These are phyloP conservation scores for Blastobasis adustella DNA, from an alignment of 2,888 invertebrate species.

Conservation along the genomic window DNA sequence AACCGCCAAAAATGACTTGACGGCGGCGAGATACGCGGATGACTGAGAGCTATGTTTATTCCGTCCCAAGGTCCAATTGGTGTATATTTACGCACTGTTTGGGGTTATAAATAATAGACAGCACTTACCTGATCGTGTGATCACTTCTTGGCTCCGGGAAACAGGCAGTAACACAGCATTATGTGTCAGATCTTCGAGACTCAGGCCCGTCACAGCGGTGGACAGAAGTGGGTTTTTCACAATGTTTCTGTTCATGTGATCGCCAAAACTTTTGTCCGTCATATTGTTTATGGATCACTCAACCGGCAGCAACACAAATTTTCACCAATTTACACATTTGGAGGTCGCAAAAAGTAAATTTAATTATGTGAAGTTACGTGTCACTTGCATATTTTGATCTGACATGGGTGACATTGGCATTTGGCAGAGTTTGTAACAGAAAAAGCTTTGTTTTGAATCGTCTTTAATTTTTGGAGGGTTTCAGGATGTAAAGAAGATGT, in stretches of 20 bases:
- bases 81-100: constrained; percentile 10
- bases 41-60: constrained; percentile 28
- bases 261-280: constrained; percentile 68
- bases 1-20: constrained; percentile 31
- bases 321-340: constrained; percentile 65
- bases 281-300: constrained; percentile 35
- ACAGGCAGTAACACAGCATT: constrained; percentile 83
- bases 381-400: constrained; percentile 65
- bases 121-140: constrained; percentile 59
- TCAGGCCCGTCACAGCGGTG: constrained; percentile 82
- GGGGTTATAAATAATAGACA: constrained; percentile 30
- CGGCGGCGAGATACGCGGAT: constrained; percentile 19
- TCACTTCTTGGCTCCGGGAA: constrained; percentile 49
- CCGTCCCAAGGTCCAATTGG: constrained; percentile 34
- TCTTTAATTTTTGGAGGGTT: too few relatives aligned
- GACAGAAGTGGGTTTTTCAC: constrained; percentile 82
- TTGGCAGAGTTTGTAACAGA: too few relatives aligned
- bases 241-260: constrained; percentile 52
- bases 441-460: too few relatives aligned
- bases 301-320: constrained; percentile 48
- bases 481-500: too few relatives aligned
- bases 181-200: constrained; percentile 82
- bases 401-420: constrained; percentile 9
- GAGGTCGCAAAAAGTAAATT: constrained; percentile 68
- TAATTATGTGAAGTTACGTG: constrained; percentile 70